Evolutionary conservation across 2,888 invertebrate species (phyloP).

Genomic region (Erebia epiphron): DNA sequence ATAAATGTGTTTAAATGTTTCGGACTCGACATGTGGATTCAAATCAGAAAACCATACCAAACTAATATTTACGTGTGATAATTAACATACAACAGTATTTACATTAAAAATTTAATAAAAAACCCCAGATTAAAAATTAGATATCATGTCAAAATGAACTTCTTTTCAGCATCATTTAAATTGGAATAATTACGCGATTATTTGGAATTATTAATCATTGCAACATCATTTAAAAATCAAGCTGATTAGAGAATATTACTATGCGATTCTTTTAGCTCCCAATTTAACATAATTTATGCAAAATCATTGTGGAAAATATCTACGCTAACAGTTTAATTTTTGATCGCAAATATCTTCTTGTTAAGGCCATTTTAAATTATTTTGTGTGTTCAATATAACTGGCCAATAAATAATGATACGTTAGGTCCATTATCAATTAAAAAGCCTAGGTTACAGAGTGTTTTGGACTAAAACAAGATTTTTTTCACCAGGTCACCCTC

Average conservation of each 20-base stretch:
- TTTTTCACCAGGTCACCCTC: conserved; percentile 81
- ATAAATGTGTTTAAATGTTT: conserved; percentile 2
- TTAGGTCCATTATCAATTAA: background rate
- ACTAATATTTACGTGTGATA: background rate
- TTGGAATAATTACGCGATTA: too few species aligned
- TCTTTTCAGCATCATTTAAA: background rate
- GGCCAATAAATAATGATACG: background rate
- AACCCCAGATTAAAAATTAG: background rate
- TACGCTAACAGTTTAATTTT: too few species aligned
- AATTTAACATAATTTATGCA: background rate
- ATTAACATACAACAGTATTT: too few species aligned
- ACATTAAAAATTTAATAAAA: background rate
- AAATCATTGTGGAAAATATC: background rate
- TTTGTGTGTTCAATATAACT: too few species aligned
- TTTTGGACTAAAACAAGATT: conserved; percentile 16
- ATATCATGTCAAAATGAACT: background rate
- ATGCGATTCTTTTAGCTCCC: background rate
- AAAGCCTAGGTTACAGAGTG: background rate
- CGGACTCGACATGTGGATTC: background rate
- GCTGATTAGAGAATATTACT: background rate
- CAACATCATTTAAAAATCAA: background rate
- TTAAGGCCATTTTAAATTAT: too few species aligned
- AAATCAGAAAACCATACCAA: background rate
- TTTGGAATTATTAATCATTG: too few species aligned
- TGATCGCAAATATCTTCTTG: too few species aligned